Percentiles rank a stretch among this genome's conserved stretches.
phyloP scores from a whole-genome alignment of 2,888 invertebrate species.

The Cantharis rufa region DNA sequence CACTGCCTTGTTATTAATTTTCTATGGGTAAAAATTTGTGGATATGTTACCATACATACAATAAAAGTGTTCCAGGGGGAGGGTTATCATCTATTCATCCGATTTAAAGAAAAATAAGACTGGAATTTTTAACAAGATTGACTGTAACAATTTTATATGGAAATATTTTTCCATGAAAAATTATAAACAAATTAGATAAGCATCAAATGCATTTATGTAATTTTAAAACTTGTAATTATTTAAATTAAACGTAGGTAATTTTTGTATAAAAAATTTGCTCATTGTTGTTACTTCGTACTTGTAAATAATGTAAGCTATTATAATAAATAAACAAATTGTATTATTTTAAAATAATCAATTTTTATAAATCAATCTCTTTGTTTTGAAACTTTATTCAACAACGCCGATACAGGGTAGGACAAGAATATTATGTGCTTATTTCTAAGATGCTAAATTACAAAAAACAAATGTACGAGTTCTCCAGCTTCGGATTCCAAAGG shows the following conservation, averaged over 20 bases:
- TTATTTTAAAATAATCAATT: background rate
- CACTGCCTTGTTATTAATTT: slow-evolving; percentile 22
- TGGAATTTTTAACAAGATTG: slow-evolving; percentile 13
- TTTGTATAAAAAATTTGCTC: slow-evolving; percentile 27
- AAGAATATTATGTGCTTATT: background rate
- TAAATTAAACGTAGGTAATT: slow-evolving; percentile 22
- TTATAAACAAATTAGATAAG: slow-evolving; percentile 6
- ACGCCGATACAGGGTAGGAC: background rate
- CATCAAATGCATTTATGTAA: slow-evolving; percentile 27
- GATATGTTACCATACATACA: slow-evolving; percentile 13
- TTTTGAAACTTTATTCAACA: background rate
- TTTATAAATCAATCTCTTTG: background rate
- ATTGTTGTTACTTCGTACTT: slow-evolving; percentile 22
- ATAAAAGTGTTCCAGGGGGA: slow-evolving; percentile 10
- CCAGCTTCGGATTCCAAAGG: too few species aligned
- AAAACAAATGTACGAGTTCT: too few species aligned
- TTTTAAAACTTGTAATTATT: slow-evolving; percentile 14
- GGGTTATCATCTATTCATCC: slow-evolving; percentile 7
- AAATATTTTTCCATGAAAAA: background rate
- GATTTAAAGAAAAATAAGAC: background rate
- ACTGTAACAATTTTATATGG: background rate
- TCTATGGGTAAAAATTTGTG: slow-evolving; percentile 9
- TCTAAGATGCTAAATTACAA: too few species aligned
- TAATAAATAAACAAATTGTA: slow-evolving; percentile 3
- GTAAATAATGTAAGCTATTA: slow-evolving; percentile 12